Base-by-base conservation (phyloP, 2,888 invertebrate species). In the Drosophila mulleri region DNA sequence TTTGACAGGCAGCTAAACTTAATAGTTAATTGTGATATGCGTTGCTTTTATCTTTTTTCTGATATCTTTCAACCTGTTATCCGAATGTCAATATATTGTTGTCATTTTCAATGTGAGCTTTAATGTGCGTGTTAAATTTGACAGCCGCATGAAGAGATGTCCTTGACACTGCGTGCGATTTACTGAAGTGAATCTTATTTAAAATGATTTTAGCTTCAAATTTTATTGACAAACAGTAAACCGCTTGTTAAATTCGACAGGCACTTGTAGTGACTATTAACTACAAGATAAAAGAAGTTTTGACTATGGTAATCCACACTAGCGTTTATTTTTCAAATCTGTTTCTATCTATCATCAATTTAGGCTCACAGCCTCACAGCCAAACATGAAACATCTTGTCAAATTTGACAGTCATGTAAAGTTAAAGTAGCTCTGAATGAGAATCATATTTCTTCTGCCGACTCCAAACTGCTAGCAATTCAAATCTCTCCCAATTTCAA, bases 301-400 rank as follows among this genome's bases (percentile, higher is more conserved):
- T 47, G 44, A 1, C 12, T 44, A 2, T 1, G 1, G 2, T 2
- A 14, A 44, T 42, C 12, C 6, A 12, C 14, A 37, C 0, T 16
- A 16, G 8, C 37, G 2, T 11, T 11, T 11, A 44, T 8, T 2
- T 44, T 12, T 11, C 2, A 3, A 1, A 23, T 2, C 14, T 16
- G 8, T 8, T 8, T 3, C 8, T 3, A 23, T 2, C 3, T 23
- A 7, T 45, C 23, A 20, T 44, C 6, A 20, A 20, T 44, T 44
- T 0, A 0, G n/a, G n/a, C n/a, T n/a, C n/a, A n/a, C n/a, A 20
- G 11, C 12, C 6, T 12, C 2, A 14, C 1, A 23, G 23, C 12
- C 44, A 14, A 14, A 7, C 12, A 14, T 23, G 6, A 45, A 45
- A 14, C 23, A 45, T 23, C 45, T 3, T 45, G 23, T 23, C 12